Base-by-base conservation (phyloP, 2,888 invertebrate species). In the Sabellastarte sp. region DNA sequence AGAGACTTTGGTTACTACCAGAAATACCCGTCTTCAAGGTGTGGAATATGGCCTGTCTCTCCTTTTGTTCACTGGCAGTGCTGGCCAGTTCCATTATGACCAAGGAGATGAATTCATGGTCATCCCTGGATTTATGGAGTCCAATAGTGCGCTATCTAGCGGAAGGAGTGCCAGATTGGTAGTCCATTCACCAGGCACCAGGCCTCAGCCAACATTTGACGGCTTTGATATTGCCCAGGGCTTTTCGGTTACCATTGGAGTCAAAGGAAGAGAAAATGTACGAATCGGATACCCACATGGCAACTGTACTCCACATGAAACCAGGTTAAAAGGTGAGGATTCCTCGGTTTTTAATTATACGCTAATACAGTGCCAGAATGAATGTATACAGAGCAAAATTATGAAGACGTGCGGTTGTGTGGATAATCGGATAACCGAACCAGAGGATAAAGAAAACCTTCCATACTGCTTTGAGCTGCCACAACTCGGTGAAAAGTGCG, bases 191-290 rank as follows among this genome's bases (percentile, higher is more conserved):
- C 68, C 70, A 26, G 61, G 63, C 51, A 72, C 73, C 1, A 59
- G 56, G 29, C 72, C 73, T 10, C 67, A 67, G 55, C 73, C 71
- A 50, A 70, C 68, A 30, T 61, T 69, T 20, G 66, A 67, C 50
- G 73, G 73, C 5, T 71, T 64, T 62, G 73, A 73, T 58, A 63
- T 70, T 24, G 65, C 70, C 20, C 69, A 68, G 15, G 73, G 72
- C 5, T 71, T 65, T 53, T 71, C 72, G 10, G 72, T 73, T 3
- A 67, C 63, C 10, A 60, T 73, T 20, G 73, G 73, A 10, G 69
- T 73, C n/a, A 68, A 64, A 53, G 73, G 71, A 2, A 57, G 71
- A 1, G 68, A 73, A 51, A 73, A 73, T 56, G 65, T 64, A 5
- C 63, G 73, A 1, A 69, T 73, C n/a, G 56, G 58, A 1, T 59